Conservation (phyloP, 1,140 invertebrate genomes). For the Drosophila ohnishii region DNA sequence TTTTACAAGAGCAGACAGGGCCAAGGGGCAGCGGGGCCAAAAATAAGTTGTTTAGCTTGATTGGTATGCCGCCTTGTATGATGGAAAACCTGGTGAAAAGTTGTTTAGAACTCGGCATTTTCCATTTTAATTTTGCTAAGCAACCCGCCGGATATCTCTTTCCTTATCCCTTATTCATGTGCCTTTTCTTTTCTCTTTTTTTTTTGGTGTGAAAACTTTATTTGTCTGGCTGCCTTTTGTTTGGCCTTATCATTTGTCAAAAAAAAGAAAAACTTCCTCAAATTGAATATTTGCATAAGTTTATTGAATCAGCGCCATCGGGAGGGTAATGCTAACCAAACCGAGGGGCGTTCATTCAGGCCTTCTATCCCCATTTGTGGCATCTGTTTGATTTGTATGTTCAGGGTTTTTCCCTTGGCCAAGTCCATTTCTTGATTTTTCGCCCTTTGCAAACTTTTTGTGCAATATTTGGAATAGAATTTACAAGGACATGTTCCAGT, state of each 20-base stretch:
- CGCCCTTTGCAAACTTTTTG: slow-evolving; percentile 9
- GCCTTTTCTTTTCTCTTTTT: slow-evolving; percentile 12
- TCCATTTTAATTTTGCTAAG: slow-evolving; percentile 76
- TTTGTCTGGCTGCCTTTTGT: slow-evolving; percentile 74
- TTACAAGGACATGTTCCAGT: not conserved
- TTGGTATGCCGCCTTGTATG: slow-evolving; percentile 41
- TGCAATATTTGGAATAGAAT: slow-evolving; percentile 9
- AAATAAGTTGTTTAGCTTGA: slow-evolving; percentile 47
- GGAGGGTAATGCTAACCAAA: slow-evolving; percentile 28
- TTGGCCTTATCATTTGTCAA: slow-evolving; percentile 79
- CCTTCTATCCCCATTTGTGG: slow-evolving; percentile 12
- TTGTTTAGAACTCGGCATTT: slow-evolving; percentile 59
- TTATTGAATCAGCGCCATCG: slow-evolving; percentile 67
- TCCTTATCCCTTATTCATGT: slow-evolving; percentile 24
- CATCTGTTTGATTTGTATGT: slow-evolving; percentile 56
- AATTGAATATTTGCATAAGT: slow-evolving; percentile 82
- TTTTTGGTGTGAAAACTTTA: slow-evolving; percentile 72
- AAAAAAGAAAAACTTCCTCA: slow-evolving; percentile 52
- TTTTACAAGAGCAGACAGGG: slow-evolving; percentile 22
- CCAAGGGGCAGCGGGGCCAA: slow-evolving; percentile 2
- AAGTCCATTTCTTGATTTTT: slow-evolving; percentile 34
- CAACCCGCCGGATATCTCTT: slow-evolving; percentile 63
- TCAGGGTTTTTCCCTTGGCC: slow-evolving; percentile 17
- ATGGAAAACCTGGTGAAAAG: slow-evolving; percentile 69
- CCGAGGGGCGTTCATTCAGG: slow-evolving; percentile 13